phyloP scores from a whole-genome alignment of 2,113 vertebrate genomes.

The Corythornis vintsioides region DNA sequence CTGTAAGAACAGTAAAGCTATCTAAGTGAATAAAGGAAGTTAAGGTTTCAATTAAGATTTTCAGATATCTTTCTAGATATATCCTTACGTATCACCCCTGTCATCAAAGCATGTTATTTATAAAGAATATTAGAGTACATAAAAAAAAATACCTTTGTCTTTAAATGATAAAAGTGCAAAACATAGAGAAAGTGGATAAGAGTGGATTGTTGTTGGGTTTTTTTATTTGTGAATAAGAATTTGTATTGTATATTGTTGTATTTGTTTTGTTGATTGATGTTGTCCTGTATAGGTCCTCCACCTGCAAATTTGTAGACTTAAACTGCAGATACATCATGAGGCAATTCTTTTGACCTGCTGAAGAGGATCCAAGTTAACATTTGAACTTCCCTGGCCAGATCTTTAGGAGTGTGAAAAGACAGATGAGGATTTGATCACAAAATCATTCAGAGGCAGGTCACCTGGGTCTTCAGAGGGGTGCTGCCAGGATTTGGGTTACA shows the following conservation, averaged over 20 bases:
- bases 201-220: neutral
- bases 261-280: no score
- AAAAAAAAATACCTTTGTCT: neutral
- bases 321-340: neutral
- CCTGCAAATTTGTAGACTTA: neutral
- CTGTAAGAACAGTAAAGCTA: neutral
- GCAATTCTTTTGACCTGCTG: neutral
- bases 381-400: neutral
- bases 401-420: neutral
- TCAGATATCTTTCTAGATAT: neutral
- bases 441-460: neutral
- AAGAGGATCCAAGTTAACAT: neutral
- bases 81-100: neutral
- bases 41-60: neutral
- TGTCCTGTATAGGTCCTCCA: neutral
- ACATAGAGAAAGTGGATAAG: neutral
- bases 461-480: neutral
- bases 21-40: neutral
- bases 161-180: neutral
- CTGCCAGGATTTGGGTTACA: neutral
- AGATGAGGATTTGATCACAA: neutral
- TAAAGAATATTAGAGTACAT: neutral
- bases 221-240: no score
- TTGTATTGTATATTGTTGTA: no score
- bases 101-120: neutral